A percentile compares a stretch with the other conserved stretches of the same genome.
Conservation (phyloP, 2,888 invertebrate genomes). For the Ptilodon capucinus region DNA sequence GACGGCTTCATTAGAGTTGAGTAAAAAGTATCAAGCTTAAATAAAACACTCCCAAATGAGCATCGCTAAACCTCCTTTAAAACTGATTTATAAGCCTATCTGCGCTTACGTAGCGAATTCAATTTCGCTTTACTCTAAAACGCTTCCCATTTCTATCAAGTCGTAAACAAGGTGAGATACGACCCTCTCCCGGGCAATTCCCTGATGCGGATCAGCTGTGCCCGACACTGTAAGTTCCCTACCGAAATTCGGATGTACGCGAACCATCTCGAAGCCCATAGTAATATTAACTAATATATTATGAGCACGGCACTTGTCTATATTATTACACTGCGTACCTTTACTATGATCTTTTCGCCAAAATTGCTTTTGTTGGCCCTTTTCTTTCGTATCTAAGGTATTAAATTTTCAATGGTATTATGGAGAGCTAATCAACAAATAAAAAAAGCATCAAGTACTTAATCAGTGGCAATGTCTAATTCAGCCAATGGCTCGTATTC, state of each 20-base stretch:
- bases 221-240: conserved; percentile 5
- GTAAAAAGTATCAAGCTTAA: not conserved
- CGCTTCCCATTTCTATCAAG: conserved; percentile 11
- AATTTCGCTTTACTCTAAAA: conserved; percentile 17
- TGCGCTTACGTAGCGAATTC: conserved; percentile 14
- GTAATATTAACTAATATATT: conserved; percentile 14
- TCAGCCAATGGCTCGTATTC: conserved; percentile 19
- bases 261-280: conserved; percentile 1
- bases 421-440: not conserved
- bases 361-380: not conserved
- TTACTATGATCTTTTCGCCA: conserved; percentile 4
- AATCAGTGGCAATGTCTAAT: conserved; percentile 2
- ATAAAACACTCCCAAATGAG: not conserved
- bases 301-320: conserved; percentile 1
- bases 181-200: conserved; percentile 1
- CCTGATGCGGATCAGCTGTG: conserved; percentile 12
- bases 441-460: not conserved
- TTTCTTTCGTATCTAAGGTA: not conserved
- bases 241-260: conserved; percentile 6
- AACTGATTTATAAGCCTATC: not conserved
- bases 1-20: not conserved
- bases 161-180: conserved; percentile 18
- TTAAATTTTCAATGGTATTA: too few relatives aligned
- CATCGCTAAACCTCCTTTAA: not conserved
- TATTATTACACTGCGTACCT: conserved; percentile 7